phyloP scores from a whole-genome alignment of 2,113 vertebrate species.

The Phyllostomus hastatus region DNA sequence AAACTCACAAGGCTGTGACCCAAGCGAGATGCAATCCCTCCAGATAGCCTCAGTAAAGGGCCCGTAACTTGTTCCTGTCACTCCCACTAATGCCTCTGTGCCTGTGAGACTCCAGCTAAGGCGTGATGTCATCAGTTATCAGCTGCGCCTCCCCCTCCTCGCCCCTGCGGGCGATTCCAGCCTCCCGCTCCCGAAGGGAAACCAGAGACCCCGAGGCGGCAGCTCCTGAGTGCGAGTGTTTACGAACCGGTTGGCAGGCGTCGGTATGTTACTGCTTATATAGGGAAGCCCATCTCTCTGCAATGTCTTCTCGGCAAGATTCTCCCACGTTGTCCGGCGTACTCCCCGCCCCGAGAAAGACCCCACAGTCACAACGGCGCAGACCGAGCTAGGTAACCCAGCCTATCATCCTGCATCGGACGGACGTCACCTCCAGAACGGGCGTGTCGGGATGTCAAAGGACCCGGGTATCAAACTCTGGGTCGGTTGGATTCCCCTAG shows the following conservation, averaged over 20 bases:
- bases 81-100: conserved; percentile 80
- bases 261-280: background rate
- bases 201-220: conserved; percentile 42
- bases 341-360: background rate
- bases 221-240: background rate
- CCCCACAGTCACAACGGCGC: background rate
- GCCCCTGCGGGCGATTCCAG: conserved; percentile 47
- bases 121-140: conserved; percentile 77
- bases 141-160: conserved; percentile 61
- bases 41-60: conserved; percentile 81
- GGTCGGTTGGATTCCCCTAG: background rate
- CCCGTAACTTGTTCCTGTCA: conserved; percentile 79
- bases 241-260: conserved; percentile 6
- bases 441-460: background rate
- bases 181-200: conserved; percentile 28
- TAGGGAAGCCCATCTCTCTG: background rate
- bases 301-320: background rate
- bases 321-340: no score
- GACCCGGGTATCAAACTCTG: background rate
- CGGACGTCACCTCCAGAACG: background rate
- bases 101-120: conserved; percentile 70
- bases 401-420: background rate
- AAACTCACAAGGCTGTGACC: conserved; percentile 77
- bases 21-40: conserved; percentile 80
- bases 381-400: background rate